Percentiles rank a stretch among this genome's conserved stretches.
phyloP scores from a whole-genome alignment of 2,797 vertebrate species.

The Eremophila alpestris region DNA sequence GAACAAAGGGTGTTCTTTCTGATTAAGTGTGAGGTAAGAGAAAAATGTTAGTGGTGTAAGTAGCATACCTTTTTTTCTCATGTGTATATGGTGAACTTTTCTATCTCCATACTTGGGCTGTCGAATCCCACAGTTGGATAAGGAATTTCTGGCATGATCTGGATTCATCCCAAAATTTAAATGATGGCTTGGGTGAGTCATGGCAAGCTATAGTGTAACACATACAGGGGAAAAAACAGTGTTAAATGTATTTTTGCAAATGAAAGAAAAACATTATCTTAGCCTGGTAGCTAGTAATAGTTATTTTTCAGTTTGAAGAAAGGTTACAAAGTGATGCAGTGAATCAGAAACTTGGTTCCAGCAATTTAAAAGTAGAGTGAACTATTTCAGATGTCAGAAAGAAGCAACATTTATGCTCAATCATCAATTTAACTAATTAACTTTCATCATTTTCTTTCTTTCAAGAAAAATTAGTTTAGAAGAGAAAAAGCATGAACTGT shows the following conservation, averaged over 20 bases:
- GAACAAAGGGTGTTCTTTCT: not conserved
- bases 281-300: not conserved
- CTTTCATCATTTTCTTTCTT: not conserved
- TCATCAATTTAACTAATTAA: constrained; percentile 47
- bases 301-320: constrained; percentile 13
- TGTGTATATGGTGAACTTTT: constrained; percentile 99
- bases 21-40: not conserved
- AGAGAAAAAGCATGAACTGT: constrained; percentile 8
- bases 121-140: constrained; percentile 97
- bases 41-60: not conserved
- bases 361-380: constrained; percentile 21
- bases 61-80: constrained; percentile 93
- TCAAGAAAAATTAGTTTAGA: constrained; percentile 15
- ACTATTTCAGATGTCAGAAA: not conserved
- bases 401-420: not conserved
- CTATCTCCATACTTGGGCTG: constrained; percentile 97
- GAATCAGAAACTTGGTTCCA: constrained; percentile 36
- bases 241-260: not conserved
- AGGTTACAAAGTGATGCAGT: not conserved
- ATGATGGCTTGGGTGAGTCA: constrained; percentile 99
- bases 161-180: constrained; percentile 99
- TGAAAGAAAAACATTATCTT: not conserved
- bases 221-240: not conserved
- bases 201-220: constrained; percentile 84
- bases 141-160: constrained; percentile 95